Evolutionary conservation across 1,140 invertebrate genomes (phyloP), one percentile per base, ranked within the genome.

Genomic region (Bombus vancouverensis): DNA sequence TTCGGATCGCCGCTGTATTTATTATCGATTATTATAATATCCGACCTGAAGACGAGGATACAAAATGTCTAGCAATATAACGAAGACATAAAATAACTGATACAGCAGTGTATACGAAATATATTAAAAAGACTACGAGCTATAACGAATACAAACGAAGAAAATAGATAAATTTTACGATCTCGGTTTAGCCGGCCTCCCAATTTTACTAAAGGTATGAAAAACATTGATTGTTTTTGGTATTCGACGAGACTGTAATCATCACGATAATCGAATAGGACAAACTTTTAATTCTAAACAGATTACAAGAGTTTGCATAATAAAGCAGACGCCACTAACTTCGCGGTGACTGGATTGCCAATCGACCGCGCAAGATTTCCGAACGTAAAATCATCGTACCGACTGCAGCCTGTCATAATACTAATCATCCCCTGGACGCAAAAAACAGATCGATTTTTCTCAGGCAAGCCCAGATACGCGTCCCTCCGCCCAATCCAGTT

Each of bases 401-500:
- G 59, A 62, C 28, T 62, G 59, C 12, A 62, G 59, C 59, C 59
- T 62, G 28, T 12, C 28, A 1, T n/a, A 28, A 39, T 15, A 72
- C 39, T n/a, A 42, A 74, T 74, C 72, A 74, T 44, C n/a, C 72
- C 9, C 6, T 28, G 15, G 1, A 18, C n/a, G 28, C 22, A 59
- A 62, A 39, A 77, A 39, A 10, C 4, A 3, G 22, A 39, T 62
- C 25, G 9, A 39, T 62, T 77, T 62, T 62, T 18, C 75, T 62
- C 37, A 62, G 8, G 2, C 66, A 18, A 39, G 34, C 1, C 13
- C 6, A 13, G 3, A n/a, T 18, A 13, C 42, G 25, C 42, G 32
- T 44, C 32, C 5, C 39, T 44, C 42, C 72, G 39, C 42, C n/a
- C 71, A 32, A 47, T 72, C 68, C 65, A 76, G 86, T 84, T 88